Percentiles rank a stretch among this genome's conserved stretches.
Conservation (phyloP, 2,113 vertebrate species). For the Silurus asotus region DNA sequence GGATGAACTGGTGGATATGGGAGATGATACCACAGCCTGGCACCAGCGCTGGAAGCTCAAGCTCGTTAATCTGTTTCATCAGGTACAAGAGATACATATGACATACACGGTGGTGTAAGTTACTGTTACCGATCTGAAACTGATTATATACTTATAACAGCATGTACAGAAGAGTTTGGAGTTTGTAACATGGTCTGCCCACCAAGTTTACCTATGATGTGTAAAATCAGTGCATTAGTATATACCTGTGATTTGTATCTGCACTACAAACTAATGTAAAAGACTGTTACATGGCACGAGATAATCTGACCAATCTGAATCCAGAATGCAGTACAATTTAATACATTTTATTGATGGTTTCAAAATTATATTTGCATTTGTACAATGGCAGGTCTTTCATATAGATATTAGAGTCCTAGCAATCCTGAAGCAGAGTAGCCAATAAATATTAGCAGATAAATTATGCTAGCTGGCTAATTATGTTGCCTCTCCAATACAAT, state of each 20-base stretch:
- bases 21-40: slow-evolving; percentile 84
- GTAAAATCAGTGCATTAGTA: neutral
- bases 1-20: slow-evolving; percentile 90
- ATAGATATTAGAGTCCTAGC: neutral
- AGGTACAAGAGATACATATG: slow-evolving; percentile 71
- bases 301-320: neutral
- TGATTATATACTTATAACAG: neutral
- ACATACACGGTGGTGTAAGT: neutral
- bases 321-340: neutral
- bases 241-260: neutral
- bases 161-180: neutral
- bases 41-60: slow-evolving; percentile 88
- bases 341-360: neutral
- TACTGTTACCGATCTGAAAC: neutral
- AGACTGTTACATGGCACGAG: neutral
- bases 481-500: neutral
- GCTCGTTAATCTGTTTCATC: slow-evolving; percentile 81
- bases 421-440: neutral
- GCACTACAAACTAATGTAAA: neutral
- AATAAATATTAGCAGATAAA: too few species aligned
- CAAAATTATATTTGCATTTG: neutral
- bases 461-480: neutral
- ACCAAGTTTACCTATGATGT: neutral
- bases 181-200: too few species aligned
- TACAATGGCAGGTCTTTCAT: neutral